Base-by-base conservation (phyloP, 37 sponge, comb jelly and placozoan genomes). In the Mnemiopsis leidyi region DNA sequence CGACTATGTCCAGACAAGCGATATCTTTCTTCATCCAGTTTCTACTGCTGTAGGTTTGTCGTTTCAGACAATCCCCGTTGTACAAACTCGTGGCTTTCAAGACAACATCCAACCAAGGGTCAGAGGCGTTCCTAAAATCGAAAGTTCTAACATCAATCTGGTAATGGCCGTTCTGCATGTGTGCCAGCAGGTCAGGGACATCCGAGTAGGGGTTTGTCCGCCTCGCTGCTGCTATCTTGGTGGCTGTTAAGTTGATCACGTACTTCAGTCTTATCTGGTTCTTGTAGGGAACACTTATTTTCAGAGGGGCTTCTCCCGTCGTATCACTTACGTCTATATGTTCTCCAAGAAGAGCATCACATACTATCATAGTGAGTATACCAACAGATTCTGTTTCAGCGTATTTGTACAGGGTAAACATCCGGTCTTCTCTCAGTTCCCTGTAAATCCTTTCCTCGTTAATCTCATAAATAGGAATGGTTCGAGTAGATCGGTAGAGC, bases 181-280 rank as follows among this genome's bases (percentile, higher is more conserved):
- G 21, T 7, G 29, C 23, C n/a, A 85, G 25, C 0, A 38, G 3
- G 29, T 85, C 90, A 38, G 61, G 35, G 26, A 39, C 39, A n/a
- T 33, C 90, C 0, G 32, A 9, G 61, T 85, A 85, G 28, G 61
- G 28, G 24, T 23, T 37, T 3, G 35, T 28, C 61, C 26, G 9
- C 24, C 90, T 36, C 29, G 48, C 90, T 39, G 90, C 32, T 29
- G 90, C 61, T 40, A 71, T 71, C 75, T 28, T n/a, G 5, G 25
- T 85, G 13, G 90, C 61, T 1, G 9, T 33, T 2, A 85, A 23
- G 30, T 36, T 21, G 3, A 85, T 61, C 40, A 85, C 38, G 30
- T 85, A 85, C 30, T 85, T 85, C 26, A 85, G 38, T 25, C 38
- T 13, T 20, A 85, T n/a, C 61, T 85, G 90, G 61, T 38, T n/a